Evolutionary conservation across 1,140 invertebrate genomes (phyloP), one percentile per base, ranked within the genome.

Genomic region (Trichoplusia ni): DNA sequence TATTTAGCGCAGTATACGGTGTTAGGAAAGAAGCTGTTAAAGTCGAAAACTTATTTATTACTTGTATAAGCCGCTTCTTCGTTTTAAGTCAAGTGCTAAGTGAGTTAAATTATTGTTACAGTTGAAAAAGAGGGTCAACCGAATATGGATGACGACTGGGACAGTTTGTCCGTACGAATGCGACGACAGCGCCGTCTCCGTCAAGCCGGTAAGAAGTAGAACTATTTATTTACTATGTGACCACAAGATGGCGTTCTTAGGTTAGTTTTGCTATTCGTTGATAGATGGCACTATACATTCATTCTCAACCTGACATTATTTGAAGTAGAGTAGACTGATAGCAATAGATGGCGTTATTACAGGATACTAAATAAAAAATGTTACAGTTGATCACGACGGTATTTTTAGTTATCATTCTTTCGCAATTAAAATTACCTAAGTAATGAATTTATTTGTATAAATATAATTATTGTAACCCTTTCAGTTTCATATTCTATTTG

Each of bases 111-210:
- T 66, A 70, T 71, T 72, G 64, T 74, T 73, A 8, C 60, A 91
- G 89, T 82, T 68, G 90, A 91, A 79, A 91, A 91, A 81, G 92
- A 93, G 75, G 95, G 94, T 29, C 93, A 95, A 80, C 92, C 92
- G 19, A 91, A 91, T 53, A 89, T 93, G 83, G 93, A 94, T 67
- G 93, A 94, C 33, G 93, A 94, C 73, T 95, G 95, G 92, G 95
- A 96, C 72, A 95, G 94, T 62, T 91, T 96, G 16, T 95, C 95
- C 2, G 94, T 95, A 40, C 90, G 94, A 70, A 93, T 95, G 77
- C 92, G 94, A 71, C 93, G 93, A 64, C 92, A 93, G 79, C 91
- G 94, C 31, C 91, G 93, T 31, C 90, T 92, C 73, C 88, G 90
- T 16, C 90, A 90, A 33, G 80, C 67, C 63, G 92, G 92, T 86